Evolutionary conservation across 2,797 vertebrate genomes (phyloP).

Genomic region (Silurus aristotelis): DNA sequence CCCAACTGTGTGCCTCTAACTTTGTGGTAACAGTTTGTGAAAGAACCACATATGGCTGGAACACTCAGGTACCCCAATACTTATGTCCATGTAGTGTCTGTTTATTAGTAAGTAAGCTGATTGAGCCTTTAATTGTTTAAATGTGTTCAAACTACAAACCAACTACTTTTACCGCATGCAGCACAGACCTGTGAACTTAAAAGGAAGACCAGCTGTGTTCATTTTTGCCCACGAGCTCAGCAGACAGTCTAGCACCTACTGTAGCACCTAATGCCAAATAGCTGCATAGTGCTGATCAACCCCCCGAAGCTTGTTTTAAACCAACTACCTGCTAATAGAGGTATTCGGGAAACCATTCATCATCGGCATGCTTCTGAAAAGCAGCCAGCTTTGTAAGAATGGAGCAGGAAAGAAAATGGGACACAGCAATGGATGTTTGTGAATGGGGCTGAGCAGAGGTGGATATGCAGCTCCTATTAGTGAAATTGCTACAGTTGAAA

Average conservation of each 20-base stretch:
- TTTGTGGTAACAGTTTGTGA: too few species aligned
- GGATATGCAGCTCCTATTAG: constrained; percentile 5
- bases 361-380: constrained; percentile 43
- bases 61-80: too few species aligned
- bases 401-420: constrained; percentile 23
- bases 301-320: constrained; percentile 33
- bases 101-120: not conserved
- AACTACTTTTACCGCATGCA: not conserved
- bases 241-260: not conserved
- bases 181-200: not conserved
- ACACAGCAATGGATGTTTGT: constrained; percentile 10
- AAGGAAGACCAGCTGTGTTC: not conserved
- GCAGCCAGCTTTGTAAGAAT: constrained; percentile 46
- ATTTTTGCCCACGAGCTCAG: constrained; percentile 2
- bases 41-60: too few species aligned
- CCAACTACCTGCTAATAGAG: constrained; percentile 49
- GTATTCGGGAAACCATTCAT: constrained; percentile 50
- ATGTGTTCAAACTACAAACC: not conserved
- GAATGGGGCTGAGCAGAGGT: constrained; percentile 14
- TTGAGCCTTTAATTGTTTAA: not conserved
- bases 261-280: constrained; percentile 32
- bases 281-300: constrained; percentile 29
- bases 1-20: too few species aligned
- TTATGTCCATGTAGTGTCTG: too few species aligned
- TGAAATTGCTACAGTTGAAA: constrained; percentile 7